These are phyloP conservation scores for Drosophila emarginata DNA, from an alignment of 2,888 invertebrate genomes.

Conservation along the genomic window DNA sequence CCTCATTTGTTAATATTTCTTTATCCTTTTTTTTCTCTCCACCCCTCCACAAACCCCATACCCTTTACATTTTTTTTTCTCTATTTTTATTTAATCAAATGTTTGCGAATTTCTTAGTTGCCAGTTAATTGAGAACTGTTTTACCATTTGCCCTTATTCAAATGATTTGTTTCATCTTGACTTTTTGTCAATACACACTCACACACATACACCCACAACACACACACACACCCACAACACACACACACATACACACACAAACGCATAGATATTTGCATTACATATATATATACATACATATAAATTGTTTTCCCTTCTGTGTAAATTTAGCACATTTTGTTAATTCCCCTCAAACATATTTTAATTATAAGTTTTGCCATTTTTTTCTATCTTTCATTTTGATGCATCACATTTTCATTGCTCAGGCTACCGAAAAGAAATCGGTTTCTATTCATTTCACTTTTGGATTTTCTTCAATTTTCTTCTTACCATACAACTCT, in stretches of 20 bases:
- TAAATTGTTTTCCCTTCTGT: constrained; percentile 24
- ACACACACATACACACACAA: neutral
- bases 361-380: constrained; percentile 61
- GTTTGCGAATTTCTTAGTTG: constrained; percentile 56
- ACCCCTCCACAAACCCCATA: too few species aligned
- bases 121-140: constrained; percentile 41
- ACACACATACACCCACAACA: neutral
- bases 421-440: constrained; percentile 18
- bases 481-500: constrained; percentile 1
- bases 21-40: constrained; percentile 24
- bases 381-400: constrained; percentile 27
- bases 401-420: constrained; percentile 66
- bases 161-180: constrained; percentile 32
- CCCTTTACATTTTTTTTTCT: too few species aligned
- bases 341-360: constrained; percentile 18
- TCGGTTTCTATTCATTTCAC: constrained; percentile 21
- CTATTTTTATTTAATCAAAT: too few species aligned
- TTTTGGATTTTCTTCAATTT: constrained; percentile 29
- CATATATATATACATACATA: constrained; percentile 26
- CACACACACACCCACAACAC: neutral
- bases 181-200: constrained; percentile 21
- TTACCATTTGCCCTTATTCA: constrained; percentile 15
- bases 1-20: constrained; percentile 56
- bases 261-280: constrained; percentile 14
- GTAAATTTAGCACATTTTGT: constrained; percentile 51